phyloP scores from a whole-genome alignment of 2,888 invertebrate genomes.

The Pogonocherus hispidulus region DNA sequence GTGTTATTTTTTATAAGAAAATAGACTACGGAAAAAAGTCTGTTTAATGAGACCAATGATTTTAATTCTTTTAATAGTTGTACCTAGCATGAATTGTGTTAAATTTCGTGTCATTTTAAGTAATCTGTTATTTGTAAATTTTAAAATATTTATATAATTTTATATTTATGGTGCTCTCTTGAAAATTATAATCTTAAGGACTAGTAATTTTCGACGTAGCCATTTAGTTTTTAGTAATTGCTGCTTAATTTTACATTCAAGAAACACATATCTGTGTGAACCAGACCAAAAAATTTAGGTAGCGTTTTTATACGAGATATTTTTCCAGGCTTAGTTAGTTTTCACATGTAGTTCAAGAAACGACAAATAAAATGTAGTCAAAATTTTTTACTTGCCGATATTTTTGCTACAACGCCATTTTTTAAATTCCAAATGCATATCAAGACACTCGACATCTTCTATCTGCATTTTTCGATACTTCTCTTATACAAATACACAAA shows the following conservation, averaged over 20 bases:
- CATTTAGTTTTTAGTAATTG: constrained; percentile 30
- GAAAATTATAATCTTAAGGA: constrained; percentile 30
- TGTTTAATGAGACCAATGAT: constrained; percentile 47
- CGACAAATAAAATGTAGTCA: constrained; percentile 46
- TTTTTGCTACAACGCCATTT: constrained; percentile 59
- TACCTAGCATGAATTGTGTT: constrained; percentile 40
- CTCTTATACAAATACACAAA: constrained; percentile 14
- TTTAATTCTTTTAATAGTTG: constrained; percentile 43
- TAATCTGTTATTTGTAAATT: constrained; percentile 45
- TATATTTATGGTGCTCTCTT: constrained; percentile 44
- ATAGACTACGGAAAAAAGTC: constrained; percentile 37
- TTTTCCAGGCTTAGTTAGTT: constrained; percentile 63
- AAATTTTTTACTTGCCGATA: constrained; percentile 51
- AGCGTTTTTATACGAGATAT: constrained; percentile 61
- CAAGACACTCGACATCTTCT: constrained; percentile 43
- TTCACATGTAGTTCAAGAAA: constrained; percentile 50
- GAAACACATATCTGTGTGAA: constrained; percentile 61
- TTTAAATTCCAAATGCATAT: constrained; percentile 56
- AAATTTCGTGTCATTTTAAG: constrained; percentile 39
- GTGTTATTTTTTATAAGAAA: constrained; percentile 55
- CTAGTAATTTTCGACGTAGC: constrained; percentile 11
- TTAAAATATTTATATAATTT: constrained; percentile 42
- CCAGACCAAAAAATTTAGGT: constrained; percentile 60
- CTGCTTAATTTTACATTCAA: constrained; percentile 43
- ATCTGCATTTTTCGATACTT: constrained; percentile 22